phyloP scores from a whole-genome alignment of 2,797 vertebrate genomes.

The Setipinna tenuifilis region DNA sequence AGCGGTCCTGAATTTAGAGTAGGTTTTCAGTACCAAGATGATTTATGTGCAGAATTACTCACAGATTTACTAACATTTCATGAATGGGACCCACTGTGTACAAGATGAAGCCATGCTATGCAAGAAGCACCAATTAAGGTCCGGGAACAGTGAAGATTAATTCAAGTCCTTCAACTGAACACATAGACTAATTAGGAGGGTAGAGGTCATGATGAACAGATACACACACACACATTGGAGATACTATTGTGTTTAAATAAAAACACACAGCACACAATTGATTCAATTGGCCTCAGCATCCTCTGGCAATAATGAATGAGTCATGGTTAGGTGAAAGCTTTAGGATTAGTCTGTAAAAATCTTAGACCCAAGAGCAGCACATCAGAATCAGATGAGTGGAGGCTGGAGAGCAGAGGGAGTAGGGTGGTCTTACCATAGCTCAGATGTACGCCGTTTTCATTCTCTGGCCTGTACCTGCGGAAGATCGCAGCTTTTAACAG shows the following conservation, averaged over 20 bases:
- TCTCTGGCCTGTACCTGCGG: conserved; percentile 99
- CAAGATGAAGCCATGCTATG: not conserved
- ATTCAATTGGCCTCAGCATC: conserved; percentile 47
- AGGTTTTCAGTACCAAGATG: too few relatives aligned
- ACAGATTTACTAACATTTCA: too few relatives aligned
- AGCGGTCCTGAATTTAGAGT: too few relatives aligned
- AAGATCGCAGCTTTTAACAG: conserved; percentile 91
- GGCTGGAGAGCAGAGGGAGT: conserved; percentile 52
- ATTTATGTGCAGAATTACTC: too few relatives aligned
- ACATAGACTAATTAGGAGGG: not conserved
- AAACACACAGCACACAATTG: not conserved
- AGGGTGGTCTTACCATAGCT: conserved; percentile 93
- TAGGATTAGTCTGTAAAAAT: conserved; percentile 79
- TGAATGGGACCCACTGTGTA: not conserved
- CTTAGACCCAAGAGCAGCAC: conserved; percentile 57
- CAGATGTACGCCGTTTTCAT: conserved; percentile 99
- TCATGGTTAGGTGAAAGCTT: conserved; percentile 72
- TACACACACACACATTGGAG: not conserved
- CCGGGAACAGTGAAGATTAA: not conserved
- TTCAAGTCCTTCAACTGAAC: not conserved
- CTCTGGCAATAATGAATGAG: conserved; percentile 62
- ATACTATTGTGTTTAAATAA: not conserved
- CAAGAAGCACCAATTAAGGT: not conserved
- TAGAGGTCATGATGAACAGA: not conserved
- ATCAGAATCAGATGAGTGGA: conserved; percentile 64